Evolutionary conservation across 2,888 invertebrate species (phyloP), one percentile per base, ranked within the genome.

Genomic region (Gandaritis pyraliata): DNA sequence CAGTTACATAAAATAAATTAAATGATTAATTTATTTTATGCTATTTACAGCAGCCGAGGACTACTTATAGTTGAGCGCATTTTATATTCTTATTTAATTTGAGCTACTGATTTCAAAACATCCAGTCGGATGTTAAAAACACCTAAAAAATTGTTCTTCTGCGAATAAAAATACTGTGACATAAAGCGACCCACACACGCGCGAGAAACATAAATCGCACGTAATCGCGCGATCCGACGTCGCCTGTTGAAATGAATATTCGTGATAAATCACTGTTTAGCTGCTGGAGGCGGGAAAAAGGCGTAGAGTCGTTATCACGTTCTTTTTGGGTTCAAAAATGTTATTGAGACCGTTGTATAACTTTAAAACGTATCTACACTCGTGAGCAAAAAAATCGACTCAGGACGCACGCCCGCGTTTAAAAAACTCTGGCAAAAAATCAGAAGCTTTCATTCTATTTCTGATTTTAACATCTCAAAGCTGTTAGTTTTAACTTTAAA

Each of bases 191-290:
- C 64, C 68, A 72, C 66, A 70, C 69, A 66, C 67, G 68, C 71
- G 75, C 74, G 71, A 75, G 77, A 81, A 85, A 86, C 87, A 88
- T 90, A 88, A 90, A 87, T 90, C 85, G 85, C 75, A 76, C 72
- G 84, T 86, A 86, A 89, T 90, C 89, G 87, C 82, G 72, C 85
- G 82, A 89, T 90, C 90, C 84, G 90, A 88, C 90, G 86, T 83
- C 80, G 76, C 83, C 85, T 87, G 87, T 88, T 88, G 86, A 89
- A 90, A 89, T 89, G 87, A 90, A 89, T 88, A 90, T 90, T 89
- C 86, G 83, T 85, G 82, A 89, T 89, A 90, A 88, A 90, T 89
- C 89, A 88, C 83, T 83, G 84, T 86, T 85, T 81, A 83, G 85
- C 85, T 85, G 89, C 87, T 80, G 70, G 61, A 60, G 70, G 70